Evolutionary conservation across 1,140 invertebrate genomes (phyloP), one percentile per base, ranked within the genome.

Genomic region (Drosophila novamexicana): DNA sequence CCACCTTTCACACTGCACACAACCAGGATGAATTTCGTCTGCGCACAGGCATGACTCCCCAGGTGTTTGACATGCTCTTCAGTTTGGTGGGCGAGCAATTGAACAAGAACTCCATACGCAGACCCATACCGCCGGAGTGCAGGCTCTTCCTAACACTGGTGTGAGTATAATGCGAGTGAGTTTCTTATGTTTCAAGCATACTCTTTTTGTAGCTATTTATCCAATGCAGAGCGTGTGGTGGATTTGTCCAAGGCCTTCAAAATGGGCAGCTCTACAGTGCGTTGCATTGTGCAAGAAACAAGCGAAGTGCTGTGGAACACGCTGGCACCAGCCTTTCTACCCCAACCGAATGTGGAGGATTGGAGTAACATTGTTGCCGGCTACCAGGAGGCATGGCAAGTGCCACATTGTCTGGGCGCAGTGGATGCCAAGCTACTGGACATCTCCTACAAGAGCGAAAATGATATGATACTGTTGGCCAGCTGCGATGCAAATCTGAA

Each of bases 241-340:
- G 14, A 61, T 22, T 34, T 68, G 12, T 29, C 66, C 7, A 59
- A 29, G 12, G 44, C 57, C 1, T 67, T 54, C 3, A 59, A 67
- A 59, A 67, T 73, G 70, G 54, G 63, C 7, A 50, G 47, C n/a
- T 59, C 63, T 7, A 67, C 63, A 6, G 63, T 61, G 40, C 70
- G 56, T 44, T n/a, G 16, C 8, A 67, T 67, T 53, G 16, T 69
- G 1, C 47, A 53, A 2, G 54, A 73, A 10, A 67, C 49, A 9
- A 45, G 56, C 14, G 63, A 73, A 36, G 10, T 73, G 0, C 54
- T 67, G 0, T 67, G 63, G 49, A 49, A 40, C 3, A 36, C 14
- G 29, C 10, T 73, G 6, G 10, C 29, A 7, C 34, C 34, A 14
- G 49, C 40, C 5, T 73, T 56, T 54, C 7, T 73, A 36, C n/a